Evolutionary conservation across 1,140 invertebrate species (phyloP).

Genomic region (Lithobius niger): DNA sequence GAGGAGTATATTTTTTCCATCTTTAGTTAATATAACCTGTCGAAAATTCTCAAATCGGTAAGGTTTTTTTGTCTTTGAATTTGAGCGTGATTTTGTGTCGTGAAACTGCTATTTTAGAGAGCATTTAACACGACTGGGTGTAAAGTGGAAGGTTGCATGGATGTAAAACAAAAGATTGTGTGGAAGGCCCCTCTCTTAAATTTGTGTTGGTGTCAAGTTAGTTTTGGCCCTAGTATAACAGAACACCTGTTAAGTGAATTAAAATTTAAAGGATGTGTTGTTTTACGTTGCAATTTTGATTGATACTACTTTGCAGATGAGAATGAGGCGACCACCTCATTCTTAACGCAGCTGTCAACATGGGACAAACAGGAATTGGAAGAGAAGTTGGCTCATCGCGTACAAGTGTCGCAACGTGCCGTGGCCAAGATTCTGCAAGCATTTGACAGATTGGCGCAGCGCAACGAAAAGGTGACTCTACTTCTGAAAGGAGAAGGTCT

Average conservation of each 20-base stretch:
- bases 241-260: background rate
- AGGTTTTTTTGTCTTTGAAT: too few relatives aligned
- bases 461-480: slow-evolving; percentile 80
- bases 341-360: slow-evolving; percentile 88
- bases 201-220: too few relatives aligned
- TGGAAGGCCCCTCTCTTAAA: too few relatives aligned
- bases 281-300: too few relatives aligned
- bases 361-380: slow-evolving; percentile 97
- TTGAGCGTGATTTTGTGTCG: too few relatives aligned
- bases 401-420: slow-evolving; percentile 76
- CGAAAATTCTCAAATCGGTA: too few relatives aligned
- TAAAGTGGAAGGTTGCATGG: too few relatives aligned
- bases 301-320: slow-evolving; percentile 78
- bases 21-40: too few relatives aligned
- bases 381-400: slow-evolving; percentile 84
- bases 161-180: too few relatives aligned
- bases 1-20: too few relatives aligned
- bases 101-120: too few relatives aligned
- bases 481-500: slow-evolving; percentile 65
- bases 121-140: too few relatives aligned
- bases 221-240: background rate
- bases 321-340: slow-evolving; percentile 91
- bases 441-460: slow-evolving; percentile 83
- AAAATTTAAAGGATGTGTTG: background rate
- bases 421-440: slow-evolving; percentile 93